A percentile compares a stretch with the other conserved stretches of the same genome.
These are phyloP conservation scores for Aurelia sp. DNA, from an alignment of 30 jellyfish, hydroid and myxozoan species.

Conservation along the genomic window DNA sequence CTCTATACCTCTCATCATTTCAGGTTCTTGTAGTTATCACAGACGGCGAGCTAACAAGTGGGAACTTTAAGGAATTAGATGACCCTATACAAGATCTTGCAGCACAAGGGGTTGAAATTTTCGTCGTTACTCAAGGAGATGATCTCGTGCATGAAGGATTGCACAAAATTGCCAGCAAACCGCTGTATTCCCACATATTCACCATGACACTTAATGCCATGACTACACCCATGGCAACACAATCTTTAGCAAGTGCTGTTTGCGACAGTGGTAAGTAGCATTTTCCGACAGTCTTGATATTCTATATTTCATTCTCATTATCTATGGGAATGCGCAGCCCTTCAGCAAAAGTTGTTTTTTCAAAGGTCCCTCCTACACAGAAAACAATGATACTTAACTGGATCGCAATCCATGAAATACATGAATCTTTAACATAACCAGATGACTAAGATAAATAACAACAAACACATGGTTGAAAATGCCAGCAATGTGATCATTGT, in stretches of 20 bases:
- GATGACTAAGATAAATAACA: too few relatives aligned
- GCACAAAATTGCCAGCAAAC: conserved; percentile 49
- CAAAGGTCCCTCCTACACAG: too few relatives aligned
- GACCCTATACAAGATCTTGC: conserved; percentile 34
- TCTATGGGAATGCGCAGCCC: too few relatives aligned
- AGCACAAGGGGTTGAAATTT: conserved; percentile 28
- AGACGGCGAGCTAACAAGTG: conserved; percentile 91
- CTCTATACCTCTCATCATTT: neutral
- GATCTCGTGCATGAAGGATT: conserved; percentile 64
- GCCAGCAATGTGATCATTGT: too few relatives aligned
- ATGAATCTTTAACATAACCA: too few relatives aligned
- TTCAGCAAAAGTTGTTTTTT: too few relatives aligned
- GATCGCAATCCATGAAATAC: too few relatives aligned
- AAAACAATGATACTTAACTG: too few relatives aligned
- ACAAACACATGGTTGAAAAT: too few relatives aligned
- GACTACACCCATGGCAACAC: conserved; percentile 39
- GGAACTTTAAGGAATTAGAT: conserved; percentile 46
- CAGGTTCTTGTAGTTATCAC: conserved; percentile 75
- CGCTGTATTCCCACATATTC: conserved; percentile 26
- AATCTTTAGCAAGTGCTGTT: conserved; percentile 39
- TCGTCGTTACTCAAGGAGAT: conserved; percentile 58
- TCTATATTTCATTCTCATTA: too few relatives aligned
- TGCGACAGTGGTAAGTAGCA: conserved; percentile 49
- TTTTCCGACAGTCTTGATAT: too few relatives aligned
- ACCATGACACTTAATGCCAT: conserved; percentile 31